Percentiles rank a stretch among this genome's conserved stretches.
Conservation (phyloP, 2,113 vertebrate species). For the Nibea albiflora region DNA sequence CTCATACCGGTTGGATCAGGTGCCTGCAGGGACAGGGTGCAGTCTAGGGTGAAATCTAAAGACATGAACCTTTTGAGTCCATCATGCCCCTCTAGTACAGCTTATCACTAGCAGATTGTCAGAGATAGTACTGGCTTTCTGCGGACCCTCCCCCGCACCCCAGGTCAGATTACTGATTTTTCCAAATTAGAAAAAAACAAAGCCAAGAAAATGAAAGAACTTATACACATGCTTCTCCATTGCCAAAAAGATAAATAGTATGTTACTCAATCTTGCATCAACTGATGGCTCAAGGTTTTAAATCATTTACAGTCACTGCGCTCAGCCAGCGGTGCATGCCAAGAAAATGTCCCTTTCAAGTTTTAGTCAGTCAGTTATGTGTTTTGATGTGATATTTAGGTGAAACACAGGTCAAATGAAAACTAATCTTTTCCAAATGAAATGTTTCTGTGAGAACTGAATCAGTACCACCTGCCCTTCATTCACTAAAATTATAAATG, state of each 20-base stretch:
- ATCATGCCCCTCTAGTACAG: not conserved
- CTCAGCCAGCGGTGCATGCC: not conserved
- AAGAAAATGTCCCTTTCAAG: constrained; percentile 13
- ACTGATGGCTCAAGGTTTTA: constrained; percentile 25
- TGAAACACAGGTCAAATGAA: constrained; percentile 1
- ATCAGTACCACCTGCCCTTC: not conserved
- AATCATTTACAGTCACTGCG: constrained; percentile 39
- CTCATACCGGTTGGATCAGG: not conserved
- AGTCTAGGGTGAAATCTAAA: not conserved
- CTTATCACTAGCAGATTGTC: not conserved
- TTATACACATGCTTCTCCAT: constrained; percentile 2
- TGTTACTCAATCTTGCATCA: constrained; percentile 37
- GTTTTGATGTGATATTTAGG: constrained; percentile 25
- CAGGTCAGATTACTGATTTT: not conserved
- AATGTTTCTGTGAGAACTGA: not conserved
- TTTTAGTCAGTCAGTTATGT: not conserved
- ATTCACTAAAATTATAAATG: not conserved
- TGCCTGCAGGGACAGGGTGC: not conserved
- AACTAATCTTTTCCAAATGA: not conserved
- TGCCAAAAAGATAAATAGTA: not conserved
- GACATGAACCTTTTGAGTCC: not conserved
- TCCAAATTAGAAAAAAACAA: not conserved
- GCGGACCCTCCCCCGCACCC: not conserved
- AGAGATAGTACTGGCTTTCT: not conserved
- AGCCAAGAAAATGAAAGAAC: constrained; percentile 2